Conservation (phyloP, 1,140 invertebrate genomes). For the Drosophila lini region DNA sequence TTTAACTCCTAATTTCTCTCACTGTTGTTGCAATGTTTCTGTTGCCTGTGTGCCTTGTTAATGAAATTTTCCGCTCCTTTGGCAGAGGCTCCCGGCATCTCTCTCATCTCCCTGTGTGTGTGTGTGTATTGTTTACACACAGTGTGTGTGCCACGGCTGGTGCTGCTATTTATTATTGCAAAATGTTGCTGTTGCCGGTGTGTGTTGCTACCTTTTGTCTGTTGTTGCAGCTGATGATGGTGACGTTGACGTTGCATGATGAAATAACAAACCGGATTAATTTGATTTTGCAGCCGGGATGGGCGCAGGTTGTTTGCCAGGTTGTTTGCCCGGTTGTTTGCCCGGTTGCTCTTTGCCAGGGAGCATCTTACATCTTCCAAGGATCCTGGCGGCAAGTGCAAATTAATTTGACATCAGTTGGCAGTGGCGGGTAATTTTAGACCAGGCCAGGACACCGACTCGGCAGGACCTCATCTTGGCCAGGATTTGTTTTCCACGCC, state of each 20-base stretch:
- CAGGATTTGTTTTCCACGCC: slow-evolving; percentile 33
- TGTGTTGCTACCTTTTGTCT: slow-evolving; percentile 64
- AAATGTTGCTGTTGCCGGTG: slow-evolving; percentile 59
- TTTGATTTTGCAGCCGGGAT: slow-evolving; percentile 68
- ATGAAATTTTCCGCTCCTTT: slow-evolving; percentile 81
- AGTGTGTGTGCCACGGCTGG: slow-evolving; percentile 38
- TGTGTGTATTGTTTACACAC: slow-evolving; percentile 39
- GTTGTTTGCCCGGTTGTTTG: too few relatives aligned
- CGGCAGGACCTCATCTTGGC: slow-evolving; percentile 12
- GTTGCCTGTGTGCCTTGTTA: slow-evolving; percentile 78
- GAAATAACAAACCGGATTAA: slow-evolving; percentile 83
- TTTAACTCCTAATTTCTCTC: background rate
- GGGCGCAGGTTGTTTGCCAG: background rate
- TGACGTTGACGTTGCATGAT: slow-evolving; percentile 82
- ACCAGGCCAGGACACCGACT: background rate
- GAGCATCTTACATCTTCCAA: background rate
- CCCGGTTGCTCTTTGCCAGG: slow-evolving; percentile 11
- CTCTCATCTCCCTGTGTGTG: slow-evolving; percentile 10
- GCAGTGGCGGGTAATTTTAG: slow-evolving; percentile 55
- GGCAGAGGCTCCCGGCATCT: slow-evolving; percentile 48
- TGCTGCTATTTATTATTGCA: slow-evolving; percentile 77
- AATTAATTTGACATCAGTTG: slow-evolving; percentile 71
- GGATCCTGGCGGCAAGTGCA: slow-evolving; percentile 21
- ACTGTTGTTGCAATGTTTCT: slow-evolving; percentile 19
- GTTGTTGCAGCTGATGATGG: slow-evolving; percentile 81